phyloP scores from a whole-genome alignment of 2,888 invertebrate genomes.

The Margaritifera margaritifera region DNA sequence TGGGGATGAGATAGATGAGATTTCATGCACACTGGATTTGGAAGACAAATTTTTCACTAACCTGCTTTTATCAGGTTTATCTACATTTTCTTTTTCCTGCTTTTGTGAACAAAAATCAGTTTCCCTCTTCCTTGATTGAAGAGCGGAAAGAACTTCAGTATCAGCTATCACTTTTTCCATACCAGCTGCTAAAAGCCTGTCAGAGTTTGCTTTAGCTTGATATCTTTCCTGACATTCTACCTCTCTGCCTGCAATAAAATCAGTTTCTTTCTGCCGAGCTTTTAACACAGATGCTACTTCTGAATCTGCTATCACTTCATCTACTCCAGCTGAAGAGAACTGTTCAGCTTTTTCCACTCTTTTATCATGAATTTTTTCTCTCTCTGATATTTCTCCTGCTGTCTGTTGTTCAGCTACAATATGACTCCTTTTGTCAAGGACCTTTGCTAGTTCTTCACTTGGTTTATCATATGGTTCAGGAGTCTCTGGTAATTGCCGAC shows the following conservation, averaged over 20 bases:
- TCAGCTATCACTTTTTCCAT: slow-evolving; percentile 46
- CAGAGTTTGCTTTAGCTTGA: slow-evolving; percentile 28
- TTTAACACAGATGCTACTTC: slow-evolving; percentile 39
- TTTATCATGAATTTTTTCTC: slow-evolving; percentile 24
- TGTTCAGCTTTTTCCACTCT: slow-evolving; percentile 24
- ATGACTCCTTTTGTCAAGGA: slow-evolving; percentile 75
- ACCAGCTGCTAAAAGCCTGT: slow-evolving; percentile 18
- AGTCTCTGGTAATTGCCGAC: slow-evolving; percentile 27
- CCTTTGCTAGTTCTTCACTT: slow-evolving; percentile 80
- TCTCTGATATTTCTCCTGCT: slow-evolving; percentile 31
- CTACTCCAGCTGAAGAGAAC: slow-evolving; percentile 23
- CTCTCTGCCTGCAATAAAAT: slow-evolving; percentile 5
- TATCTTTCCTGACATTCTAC: slow-evolving; percentile 14
- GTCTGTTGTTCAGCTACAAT: slow-evolving; percentile 48
- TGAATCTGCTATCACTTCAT: slow-evolving; percentile 43
- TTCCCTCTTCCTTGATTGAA: slow-evolving; percentile 48
- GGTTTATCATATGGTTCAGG: slow-evolving; percentile 78
- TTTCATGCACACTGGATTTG: too few species aligned
- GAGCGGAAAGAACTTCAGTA: slow-evolving; percentile 45
- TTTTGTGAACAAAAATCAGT: slow-evolving; percentile 36
- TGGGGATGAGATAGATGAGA: too few species aligned
- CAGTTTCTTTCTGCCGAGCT: slow-evolving; percentile 36
- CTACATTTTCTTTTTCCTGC: too few species aligned
- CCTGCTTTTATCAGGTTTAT: too few species aligned
- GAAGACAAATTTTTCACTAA: too few species aligned